Percentiles rank a stretch among this genome's conserved stretches.
Evolutionary conservation across 2,888 invertebrate genomes (phyloP).

Genomic region (Hirtodrosophila alboralis): DNA sequence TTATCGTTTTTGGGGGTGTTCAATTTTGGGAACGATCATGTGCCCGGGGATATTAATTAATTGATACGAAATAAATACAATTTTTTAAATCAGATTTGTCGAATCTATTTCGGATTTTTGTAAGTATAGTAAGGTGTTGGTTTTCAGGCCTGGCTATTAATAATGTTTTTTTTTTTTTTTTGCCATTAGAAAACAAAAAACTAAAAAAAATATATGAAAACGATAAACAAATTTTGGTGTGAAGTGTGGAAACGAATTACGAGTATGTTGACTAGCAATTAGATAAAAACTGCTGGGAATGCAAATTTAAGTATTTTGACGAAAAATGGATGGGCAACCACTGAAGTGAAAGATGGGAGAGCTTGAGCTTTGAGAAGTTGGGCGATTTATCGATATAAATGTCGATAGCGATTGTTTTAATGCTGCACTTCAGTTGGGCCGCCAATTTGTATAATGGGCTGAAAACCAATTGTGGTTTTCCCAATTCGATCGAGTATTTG

Average conservation of each 20-base stretch:
- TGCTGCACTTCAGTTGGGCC: slow-evolving; percentile 46
- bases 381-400: slow-evolving; percentile 13
- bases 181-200: slow-evolving; percentile 22
- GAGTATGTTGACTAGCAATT: slow-evolving; percentile 51
- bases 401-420: slow-evolving; percentile 11
- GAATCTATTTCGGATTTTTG: slow-evolving; percentile 52
- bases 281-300: slow-evolving; percentile 71
- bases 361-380: slow-evolving; percentile 10
- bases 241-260: slow-evolving; percentile 62
- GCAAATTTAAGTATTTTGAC: slow-evolving; percentile 67
- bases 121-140: slow-evolving; percentile 78
- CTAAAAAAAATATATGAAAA: slow-evolving; percentile 31
- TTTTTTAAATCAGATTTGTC: slow-evolving; percentile 53
- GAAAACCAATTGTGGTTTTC: slow-evolving; percentile 44
- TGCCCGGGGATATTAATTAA: slow-evolving; percentile 8
- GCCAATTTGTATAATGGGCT: slow-evolving; percentile 31
- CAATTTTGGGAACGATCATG: slow-evolving; percentile 37
- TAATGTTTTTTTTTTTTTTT: too few species aligned
- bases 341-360: slow-evolving; percentile 46
- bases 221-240: slow-evolving; percentile 58
- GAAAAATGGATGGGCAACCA: slow-evolving; percentile 38
- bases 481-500: slow-evolving; percentile 1
- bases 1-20: slow-evolving; percentile 14
- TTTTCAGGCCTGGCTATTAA: slow-evolving; percentile 43
- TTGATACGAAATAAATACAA: slow-evolving; percentile 69